Evolutionary conservation across 2,113 vertebrate species (phyloP), one percentile per base, ranked within the genome.

Genomic region (Percopsis transmontana): DNA sequence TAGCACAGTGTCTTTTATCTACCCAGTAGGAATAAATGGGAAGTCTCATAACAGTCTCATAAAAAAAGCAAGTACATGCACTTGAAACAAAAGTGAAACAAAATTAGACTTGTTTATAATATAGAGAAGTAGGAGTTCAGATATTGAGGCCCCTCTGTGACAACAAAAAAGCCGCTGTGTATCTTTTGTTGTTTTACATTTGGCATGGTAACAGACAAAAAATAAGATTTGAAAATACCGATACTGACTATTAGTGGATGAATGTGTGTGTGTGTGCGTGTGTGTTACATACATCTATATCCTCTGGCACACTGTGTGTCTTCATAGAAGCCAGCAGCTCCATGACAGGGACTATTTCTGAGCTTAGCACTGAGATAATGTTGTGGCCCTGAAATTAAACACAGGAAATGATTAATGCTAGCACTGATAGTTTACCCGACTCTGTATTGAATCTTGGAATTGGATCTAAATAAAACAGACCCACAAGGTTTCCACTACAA

Each of bases 291-390:
- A 97, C 96, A 85, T 98, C 91, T 73, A 99, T 93, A 80, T 98
- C 94, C 87, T 96, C 96, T 5, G 94, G 91, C 72, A 97, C 95
- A 18, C 94, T 93, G 79, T 98, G 94, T 8, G 95, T 94, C 84
- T 98, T 99, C 96, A 99, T 99, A 40, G 97, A 98, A 51, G 96
- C 95, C 83, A 99, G 87, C 39, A 99, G 92, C 83, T 97, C 94
- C 97, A 99, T 99, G 76, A 99, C 94, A 39, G 96, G 96, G 85
- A 96, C 90, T 27, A 99, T 96, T 88, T 98, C 97, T 72, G 95
- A 91, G 40, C 95, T 96, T 55, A 99, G 89, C 90, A 98, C 93
- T 51, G 95, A 94, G 89, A 98, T 96, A 74, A 98, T 96, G 85
- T 94, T 98, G 84, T 96, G 95, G 74, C 95, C 96, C 96, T 99